Evolutionary conservation across 2,888 invertebrate genomes (phyloP), one percentile per base, ranked within the genome.

Genomic region (Lydus trimaculatus): DNA sequence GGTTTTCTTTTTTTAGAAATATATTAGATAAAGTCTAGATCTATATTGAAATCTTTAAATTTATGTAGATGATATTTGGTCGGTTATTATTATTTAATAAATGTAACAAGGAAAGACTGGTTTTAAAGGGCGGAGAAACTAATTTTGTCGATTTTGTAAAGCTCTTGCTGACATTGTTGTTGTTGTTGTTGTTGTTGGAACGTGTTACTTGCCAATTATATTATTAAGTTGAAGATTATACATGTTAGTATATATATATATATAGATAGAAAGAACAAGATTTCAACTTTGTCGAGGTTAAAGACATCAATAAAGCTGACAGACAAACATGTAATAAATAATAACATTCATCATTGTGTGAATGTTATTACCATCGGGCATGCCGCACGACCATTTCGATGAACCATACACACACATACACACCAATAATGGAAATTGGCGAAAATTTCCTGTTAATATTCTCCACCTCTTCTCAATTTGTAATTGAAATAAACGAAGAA

Each of bases 251-350:
- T 17, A 9, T 17, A 7, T 31, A 20, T 25, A 25, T 58, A 17
- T 58, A 25, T 56, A 17, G 9, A 9, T 15, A 15, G 36, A 36
- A 61, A 23, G 20, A 65, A 71, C 67, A 68, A 71, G 66, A 67
- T 71, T 72, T 69, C 65, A 69, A 66, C 72, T 72, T 72, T 75
- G 72, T 65, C 69, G 76, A 77, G 78, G 78, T 78, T 78, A 78
- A 78, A 78, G 77, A 78, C 78, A 78, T 78, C 75, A 72, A 73
- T 78, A 78, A 75, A 75, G 69, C 67, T 77, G 76, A 78, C 77
- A 77, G 78, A 76, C 75, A 71, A 75, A 74, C 75, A 75, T 70
- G 76, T 69, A 78, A 78, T 77, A 77, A 78, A 78, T 78, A 78
- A 75, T 78, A 76, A 76, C 78, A 75, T 78, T 72, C 76, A 77